Evolutionary conservation across 2,888 invertebrate species (phyloP).

Genomic region (Limnephilus rhombicus): DNA sequence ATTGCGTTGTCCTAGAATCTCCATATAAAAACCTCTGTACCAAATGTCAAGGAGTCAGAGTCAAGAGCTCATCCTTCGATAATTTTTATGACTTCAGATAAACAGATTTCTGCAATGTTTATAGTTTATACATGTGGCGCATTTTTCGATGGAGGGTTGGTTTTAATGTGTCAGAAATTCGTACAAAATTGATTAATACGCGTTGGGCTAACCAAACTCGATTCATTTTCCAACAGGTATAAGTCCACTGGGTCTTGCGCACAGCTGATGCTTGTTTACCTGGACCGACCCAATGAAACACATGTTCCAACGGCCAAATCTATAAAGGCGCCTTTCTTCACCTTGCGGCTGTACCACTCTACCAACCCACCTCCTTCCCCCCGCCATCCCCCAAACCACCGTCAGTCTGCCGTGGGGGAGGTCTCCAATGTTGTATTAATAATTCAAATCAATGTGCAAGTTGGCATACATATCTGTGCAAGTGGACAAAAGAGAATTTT

Average conservation of each 20-base stretch:
- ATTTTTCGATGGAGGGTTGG: too few species aligned
- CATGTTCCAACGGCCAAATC: constrained; percentile 55
- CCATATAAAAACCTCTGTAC: too few species aligned
- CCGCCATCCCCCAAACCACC: not conserved
- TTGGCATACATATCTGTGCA: too few species aligned
- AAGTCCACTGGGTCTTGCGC: constrained; percentile 29
- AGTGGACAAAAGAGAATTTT: too few species aligned
- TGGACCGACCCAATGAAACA: constrained; percentile 50
- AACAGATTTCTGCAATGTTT: too few species aligned
- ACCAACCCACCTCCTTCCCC: not conserved
- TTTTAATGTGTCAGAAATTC: too few species aligned
- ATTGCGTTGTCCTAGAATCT: too few species aligned
- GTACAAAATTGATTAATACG: not conserved
- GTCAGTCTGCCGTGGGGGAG: not conserved
- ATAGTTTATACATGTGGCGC: too few species aligned
- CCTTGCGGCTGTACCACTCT: not conserved
- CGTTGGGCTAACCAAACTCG: not conserved
- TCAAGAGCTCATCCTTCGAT: too few species aligned
- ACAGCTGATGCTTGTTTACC: constrained; percentile 49
- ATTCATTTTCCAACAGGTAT: not conserved
- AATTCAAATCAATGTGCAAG: not conserved
- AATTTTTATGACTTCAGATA: too few species aligned
- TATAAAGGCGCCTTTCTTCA: not conserved
- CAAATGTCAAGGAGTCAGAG: too few species aligned
- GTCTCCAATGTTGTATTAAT: not conserved